Percentiles rank a stretch among this genome's conserved stretches.
Evolutionary conservation across 1,140 invertebrate species (phyloP).

Genomic region (Drosophila truncata): DNA sequence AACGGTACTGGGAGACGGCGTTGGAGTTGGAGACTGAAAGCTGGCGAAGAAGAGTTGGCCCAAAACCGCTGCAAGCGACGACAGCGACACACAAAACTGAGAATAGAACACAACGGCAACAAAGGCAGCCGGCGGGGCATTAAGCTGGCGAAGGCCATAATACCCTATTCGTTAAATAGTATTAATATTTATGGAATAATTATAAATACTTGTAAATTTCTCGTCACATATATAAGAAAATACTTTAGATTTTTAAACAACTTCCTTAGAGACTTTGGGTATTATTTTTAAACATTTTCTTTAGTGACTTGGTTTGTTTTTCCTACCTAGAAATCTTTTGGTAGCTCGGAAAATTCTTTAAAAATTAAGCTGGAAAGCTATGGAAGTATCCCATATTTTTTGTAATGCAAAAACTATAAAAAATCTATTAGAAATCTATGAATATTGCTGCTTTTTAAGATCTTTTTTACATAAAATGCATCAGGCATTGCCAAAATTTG

Average conservation of each 20-base stretch:
- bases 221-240: too few species aligned
- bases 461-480: neutral
- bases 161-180: slow-evolving; percentile 6
- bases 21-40: slow-evolving; percentile 6
- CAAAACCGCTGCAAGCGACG: slow-evolving; percentile 58
- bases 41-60: slow-evolving; percentile 39
- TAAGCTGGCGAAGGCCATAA: neutral
- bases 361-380: too few species aligned
- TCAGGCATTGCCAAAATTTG: neutral
- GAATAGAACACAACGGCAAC: slow-evolving; percentile 58
- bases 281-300: too few species aligned
- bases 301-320: too few species aligned
- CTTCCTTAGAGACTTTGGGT: too few species aligned
- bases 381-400: neutral
- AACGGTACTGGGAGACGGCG: slow-evolving; percentile 66
- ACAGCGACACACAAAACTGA: slow-evolving; percentile 59
- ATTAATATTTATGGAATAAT: neutral
- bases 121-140: neutral
- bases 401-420: too few species aligned
- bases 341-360: too few species aligned
- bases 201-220: too few species aligned
- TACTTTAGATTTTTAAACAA: too few species aligned
- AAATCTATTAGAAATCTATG: neutral
- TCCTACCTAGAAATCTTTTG: too few species aligned
- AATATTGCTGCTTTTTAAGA: neutral